Percentiles rank a stretch among this genome's conserved stretches.
Conservation (phyloP, 2,113 vertebrate genomes). For the Engraulis encrasicolus region DNA sequence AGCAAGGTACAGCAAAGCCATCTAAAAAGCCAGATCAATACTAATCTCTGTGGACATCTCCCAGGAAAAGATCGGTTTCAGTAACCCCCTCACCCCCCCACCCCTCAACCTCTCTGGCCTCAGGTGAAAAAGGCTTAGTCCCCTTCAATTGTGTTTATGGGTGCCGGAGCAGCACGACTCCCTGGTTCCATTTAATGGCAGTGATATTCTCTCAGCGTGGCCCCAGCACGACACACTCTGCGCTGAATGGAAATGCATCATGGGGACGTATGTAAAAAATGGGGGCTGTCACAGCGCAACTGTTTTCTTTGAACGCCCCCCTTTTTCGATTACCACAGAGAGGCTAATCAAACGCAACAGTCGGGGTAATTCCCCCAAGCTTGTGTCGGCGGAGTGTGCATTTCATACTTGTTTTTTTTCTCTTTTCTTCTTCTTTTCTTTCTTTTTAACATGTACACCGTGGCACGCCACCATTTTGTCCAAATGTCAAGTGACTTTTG, state of each 20-base stretch:
- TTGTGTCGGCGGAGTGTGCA: too few species aligned
- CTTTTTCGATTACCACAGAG: conserved; percentile 30
- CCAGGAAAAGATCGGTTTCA: conserved; percentile 50
- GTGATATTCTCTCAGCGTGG: conserved; percentile 18
- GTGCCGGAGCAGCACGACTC: conserved; percentile 25
- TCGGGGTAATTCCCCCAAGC: conserved; percentile 9
- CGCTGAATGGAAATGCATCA: conserved; percentile 20
- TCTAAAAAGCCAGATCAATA: conserved; percentile 51
- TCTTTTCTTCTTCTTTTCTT: too few species aligned
- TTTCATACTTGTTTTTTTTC: conserved; percentile 34
- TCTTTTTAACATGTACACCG: neutral
- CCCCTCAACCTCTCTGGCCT: neutral
- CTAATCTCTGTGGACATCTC: conserved; percentile 53
- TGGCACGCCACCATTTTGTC: conserved; percentile 26
- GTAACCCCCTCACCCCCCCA: conserved; percentile 24
- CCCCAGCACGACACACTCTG: neutral
- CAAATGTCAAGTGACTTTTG: conserved; percentile 21
- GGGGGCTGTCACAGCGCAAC: conserved; percentile 24
- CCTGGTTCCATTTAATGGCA: conserved; percentile 43
- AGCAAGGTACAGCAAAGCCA: conserved; percentile 42
- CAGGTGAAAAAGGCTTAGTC: conserved; percentile 46
- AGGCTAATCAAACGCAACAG: conserved; percentile 40
- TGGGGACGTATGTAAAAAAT: conserved; percentile 38
- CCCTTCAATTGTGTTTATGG: conserved; percentile 43
- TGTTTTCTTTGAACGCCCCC: conserved; percentile 9